Percentiles rank a stretch among this genome's conserved stretches.
phyloP scores from a whole-genome alignment of 2,888 invertebrate genomes.

The Balanococcus diminutus region DNA sequence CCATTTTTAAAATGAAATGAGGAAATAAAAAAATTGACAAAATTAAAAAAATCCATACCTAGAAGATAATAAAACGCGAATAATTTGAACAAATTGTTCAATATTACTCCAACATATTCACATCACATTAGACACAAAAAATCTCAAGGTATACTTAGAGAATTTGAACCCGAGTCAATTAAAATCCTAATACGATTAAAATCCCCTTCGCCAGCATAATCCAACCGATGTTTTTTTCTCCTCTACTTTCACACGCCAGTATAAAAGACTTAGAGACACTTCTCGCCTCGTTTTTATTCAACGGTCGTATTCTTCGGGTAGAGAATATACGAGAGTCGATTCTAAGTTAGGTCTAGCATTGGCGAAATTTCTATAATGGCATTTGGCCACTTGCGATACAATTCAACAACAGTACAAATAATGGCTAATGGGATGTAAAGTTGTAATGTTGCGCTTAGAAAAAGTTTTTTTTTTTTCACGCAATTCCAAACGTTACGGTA shows the following conservation, averaged over 20 bases:
- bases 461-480: slow-evolving; percentile 3
- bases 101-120: too few species aligned
- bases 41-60: too few species aligned
- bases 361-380: slow-evolving; percentile 22
- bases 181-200: background rate
- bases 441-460: slow-evolving; percentile 31
- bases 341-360: background rate
- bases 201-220: background rate
- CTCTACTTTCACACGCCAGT: background rate
- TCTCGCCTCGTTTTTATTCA: background rate
- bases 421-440: slow-evolving; percentile 22
- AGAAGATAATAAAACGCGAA: too few species aligned
- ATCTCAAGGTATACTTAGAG: too few species aligned
- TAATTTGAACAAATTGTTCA: too few species aligned
- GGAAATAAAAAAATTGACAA: too few species aligned
- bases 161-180: too few species aligned
- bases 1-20: too few species aligned
- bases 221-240: background rate
- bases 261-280: background rate
- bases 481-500: background rate
- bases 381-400: slow-evolving; percentile 32
- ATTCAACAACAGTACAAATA: slow-evolving; percentile 28
- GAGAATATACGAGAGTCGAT: background rate
- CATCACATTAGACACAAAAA: too few species aligned
- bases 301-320: background rate